Conservation (phyloP, 2,113 vertebrate species). For the Lipophrys pholis region DNA sequence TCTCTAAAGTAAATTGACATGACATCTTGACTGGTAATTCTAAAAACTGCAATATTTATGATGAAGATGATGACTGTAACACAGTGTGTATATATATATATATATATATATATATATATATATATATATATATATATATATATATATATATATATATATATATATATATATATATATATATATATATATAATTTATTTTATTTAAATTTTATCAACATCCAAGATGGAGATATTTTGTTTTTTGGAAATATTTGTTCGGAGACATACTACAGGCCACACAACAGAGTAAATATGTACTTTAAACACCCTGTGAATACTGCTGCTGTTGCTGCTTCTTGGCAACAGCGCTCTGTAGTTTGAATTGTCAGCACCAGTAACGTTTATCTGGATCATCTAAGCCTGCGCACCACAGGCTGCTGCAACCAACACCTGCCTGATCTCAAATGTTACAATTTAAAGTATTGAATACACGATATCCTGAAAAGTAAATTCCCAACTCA, state of each 20-base stretch:
- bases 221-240: background rate
- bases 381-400: background rate
- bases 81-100: no score
- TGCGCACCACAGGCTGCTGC: background rate
- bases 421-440: no score
- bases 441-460: no score
- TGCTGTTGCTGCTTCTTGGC: background rate
- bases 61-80: background rate
- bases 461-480: no score
- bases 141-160: no score
- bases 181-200: no score
- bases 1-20: background rate
- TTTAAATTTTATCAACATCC: background rate
- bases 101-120: no score
- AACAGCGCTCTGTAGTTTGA: background rate
- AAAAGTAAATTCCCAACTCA: no score
- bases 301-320: background rate
- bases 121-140: no score
- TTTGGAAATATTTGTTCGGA: background rate
- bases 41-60: background rate
- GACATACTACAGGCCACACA: background rate
- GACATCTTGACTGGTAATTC: background rate
- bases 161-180: no score
- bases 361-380: background rate
- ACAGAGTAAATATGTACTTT: background rate